These are phyloP conservation scores for Cynopterus brachyotis DNA, from an alignment of 2,113 vertebrate genomes.

Conservation along the genomic window DNA sequence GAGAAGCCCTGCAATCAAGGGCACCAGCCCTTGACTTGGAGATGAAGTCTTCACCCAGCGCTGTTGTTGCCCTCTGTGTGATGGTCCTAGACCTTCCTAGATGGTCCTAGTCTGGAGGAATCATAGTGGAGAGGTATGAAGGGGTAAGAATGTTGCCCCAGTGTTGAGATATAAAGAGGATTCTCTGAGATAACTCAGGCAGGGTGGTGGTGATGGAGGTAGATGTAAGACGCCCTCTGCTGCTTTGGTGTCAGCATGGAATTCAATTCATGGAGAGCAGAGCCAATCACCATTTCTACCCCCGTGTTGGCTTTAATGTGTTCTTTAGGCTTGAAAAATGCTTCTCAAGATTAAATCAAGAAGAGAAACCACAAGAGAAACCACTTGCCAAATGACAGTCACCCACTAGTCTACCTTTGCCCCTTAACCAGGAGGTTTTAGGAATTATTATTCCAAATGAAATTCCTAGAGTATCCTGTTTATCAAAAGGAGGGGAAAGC, in stretches of 20 bases:
- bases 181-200: background rate
- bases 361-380: background rate
- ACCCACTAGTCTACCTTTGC: background rate
- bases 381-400: background rate
- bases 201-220: background rate
- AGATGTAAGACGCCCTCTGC: background rate
- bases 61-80: rapidly evolving
- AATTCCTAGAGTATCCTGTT: background rate
- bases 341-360: background rate
- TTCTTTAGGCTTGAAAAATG: background rate
- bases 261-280: background rate
- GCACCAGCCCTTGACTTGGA: background rate
- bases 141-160: background rate
- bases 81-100: background rate
- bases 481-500: background rate
- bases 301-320: background rate
- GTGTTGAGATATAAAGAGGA: background rate
- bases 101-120: background rate
- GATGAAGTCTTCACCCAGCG: background rate
- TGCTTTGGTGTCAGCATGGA: background rate
- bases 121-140: background rate
- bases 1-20: background rate
- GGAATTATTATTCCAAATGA: background rate
- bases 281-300: background rate
- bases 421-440: background rate